phyloP scores from a whole-genome alignment of 2,888 invertebrate species.

The Leucophora obtusa region DNA sequence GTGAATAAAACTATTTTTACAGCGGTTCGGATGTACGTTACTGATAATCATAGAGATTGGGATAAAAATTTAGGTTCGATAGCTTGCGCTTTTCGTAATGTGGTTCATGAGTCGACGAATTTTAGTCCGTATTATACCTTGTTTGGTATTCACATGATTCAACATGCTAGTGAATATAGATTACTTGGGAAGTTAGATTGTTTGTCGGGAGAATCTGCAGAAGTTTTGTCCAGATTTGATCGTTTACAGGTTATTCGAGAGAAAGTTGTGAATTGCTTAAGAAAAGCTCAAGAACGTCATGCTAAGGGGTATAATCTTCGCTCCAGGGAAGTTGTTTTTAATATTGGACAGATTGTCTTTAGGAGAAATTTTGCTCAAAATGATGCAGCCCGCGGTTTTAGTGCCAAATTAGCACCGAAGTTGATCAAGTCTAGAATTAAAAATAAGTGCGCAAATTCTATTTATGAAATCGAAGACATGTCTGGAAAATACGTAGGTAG shows the following conservation, averaged over 20 bases:
- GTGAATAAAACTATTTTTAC: conserved; percentile 39
- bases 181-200: not conserved
- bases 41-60: conserved; percentile 2
- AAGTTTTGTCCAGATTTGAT: not conserved
- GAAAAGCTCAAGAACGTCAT: not conserved
- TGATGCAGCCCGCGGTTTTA: not conserved
- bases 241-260: not conserved
- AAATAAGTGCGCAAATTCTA: not conserved
- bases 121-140: not conserved
- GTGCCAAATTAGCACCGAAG: conserved; percentile 16
- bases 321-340: not conserved
- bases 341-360: not conserved
- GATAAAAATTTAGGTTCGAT: conserved; percentile 2
- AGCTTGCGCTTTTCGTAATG: conserved; percentile 14
- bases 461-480: conserved; percentile 6
- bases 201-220: not conserved
- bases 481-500: too few relatives aligned
- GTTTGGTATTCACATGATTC: conserved; percentile 6
- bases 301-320: too few relatives aligned
- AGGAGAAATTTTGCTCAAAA: not conserved
- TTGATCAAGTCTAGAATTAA: not conserved
- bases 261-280: not conserved
- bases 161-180: not conserved
- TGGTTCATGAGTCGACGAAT: not conserved
- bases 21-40: not conserved